A percentile compares a stretch with the other conserved stretches of the same genome.
These are phyloP conservation scores for Thalpophila matura DNA, from an alignment of 2,888 invertebrate species.

Conservation along the genomic window DNA sequence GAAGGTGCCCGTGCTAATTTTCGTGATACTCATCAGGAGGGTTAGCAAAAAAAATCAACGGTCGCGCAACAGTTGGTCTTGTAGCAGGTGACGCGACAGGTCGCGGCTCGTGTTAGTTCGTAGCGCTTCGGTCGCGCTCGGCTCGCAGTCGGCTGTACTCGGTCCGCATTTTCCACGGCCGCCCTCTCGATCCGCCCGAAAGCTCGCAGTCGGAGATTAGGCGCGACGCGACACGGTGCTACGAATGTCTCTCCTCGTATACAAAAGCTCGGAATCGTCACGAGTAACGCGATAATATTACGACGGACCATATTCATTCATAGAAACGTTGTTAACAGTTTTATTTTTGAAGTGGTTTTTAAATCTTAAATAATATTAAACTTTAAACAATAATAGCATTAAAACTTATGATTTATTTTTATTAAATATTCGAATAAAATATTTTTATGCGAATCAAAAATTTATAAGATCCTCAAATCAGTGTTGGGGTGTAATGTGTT, in stretches of 20 bases:
- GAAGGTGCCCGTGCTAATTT: constrained; percentile 79
- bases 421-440: not conserved
- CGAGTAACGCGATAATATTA: constrained; percentile 59
- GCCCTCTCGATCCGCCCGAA: constrained; percentile 89
- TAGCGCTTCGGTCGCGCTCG: constrained; percentile 69
- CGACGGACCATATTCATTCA: constrained; percentile 21
- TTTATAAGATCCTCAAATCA: constrained; percentile 37
- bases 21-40: constrained; percentile 77
- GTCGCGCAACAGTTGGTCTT: constrained; percentile 89
- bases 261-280: constrained; percentile 72
- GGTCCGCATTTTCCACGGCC: constrained; percentile 81
- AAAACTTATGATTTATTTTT: not conserved
- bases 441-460: constrained; percentile 24
- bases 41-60: constrained; percentile 87
- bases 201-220: constrained; percentile 87
- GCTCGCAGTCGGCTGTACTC: constrained; percentile 69
- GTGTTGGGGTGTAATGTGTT: constrained; percentile 76
- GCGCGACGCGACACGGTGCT: constrained; percentile 80
- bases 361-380: not conserved
- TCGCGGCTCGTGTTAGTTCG: constrained; percentile 77
- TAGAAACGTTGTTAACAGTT: constrained; percentile 16
- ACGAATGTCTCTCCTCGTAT: constrained; percentile 59
- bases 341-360: constrained; percentile 16
- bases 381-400: not conserved
- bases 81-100: constrained; percentile 90